phyloP scores from a whole-genome alignment of 2,797 vertebrate species.

The Phoxinus dragarum region DNA sequence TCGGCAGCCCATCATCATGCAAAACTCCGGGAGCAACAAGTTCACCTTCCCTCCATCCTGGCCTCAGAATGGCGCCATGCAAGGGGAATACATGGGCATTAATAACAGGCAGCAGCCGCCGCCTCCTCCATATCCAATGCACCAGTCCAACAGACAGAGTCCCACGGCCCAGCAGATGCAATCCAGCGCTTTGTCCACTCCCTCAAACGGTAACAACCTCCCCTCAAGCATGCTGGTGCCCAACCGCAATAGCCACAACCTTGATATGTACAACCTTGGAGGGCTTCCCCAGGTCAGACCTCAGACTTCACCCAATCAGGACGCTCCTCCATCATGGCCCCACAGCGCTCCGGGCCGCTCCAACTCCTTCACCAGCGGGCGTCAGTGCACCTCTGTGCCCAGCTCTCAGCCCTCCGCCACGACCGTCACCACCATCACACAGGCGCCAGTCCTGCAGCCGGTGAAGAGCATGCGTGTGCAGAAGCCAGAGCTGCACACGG shows the following conservation, averaged over 20 bases:
- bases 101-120: slow-evolving; percentile 85
- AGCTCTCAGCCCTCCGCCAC: slow-evolving; percentile 92
- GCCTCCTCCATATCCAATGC: slow-evolving; percentile 89
- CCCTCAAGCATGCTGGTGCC: slow-evolving; percentile 87
- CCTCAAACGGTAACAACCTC: slow-evolving; percentile 88
- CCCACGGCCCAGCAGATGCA: slow-evolving; percentile 90
- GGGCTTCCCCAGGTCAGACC: slow-evolving; percentile 84
- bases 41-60: slow-evolving; percentile 88
- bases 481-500: slow-evolving; percentile 95
- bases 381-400: slow-evolving; percentile 76
- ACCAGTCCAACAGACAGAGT: slow-evolving; percentile 86
- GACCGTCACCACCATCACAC: slow-evolving; percentile 94
- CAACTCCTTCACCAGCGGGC: slow-evolving; percentile 89
- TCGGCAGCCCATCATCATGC: slow-evolving; percentile 97
- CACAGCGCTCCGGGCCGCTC: slow-evolving; percentile 88
- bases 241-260: slow-evolving; percentile 93
- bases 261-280: slow-evolving; percentile 88
- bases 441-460: slow-evolving; percentile 92
- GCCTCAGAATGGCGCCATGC: slow-evolving; percentile 86
- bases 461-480: slow-evolving; percentile 95
- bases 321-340: slow-evolving; percentile 85
- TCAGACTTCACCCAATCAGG: slow-evolving; percentile 85
- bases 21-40: slow-evolving; percentile 87
- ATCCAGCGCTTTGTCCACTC: slow-evolving; percentile 81
- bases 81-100: slow-evolving; percentile 86